These are phyloP conservation scores for Formica selysi DNA, from an alignment of 1,140 invertebrate species.

Conservation along the genomic window DNA sequence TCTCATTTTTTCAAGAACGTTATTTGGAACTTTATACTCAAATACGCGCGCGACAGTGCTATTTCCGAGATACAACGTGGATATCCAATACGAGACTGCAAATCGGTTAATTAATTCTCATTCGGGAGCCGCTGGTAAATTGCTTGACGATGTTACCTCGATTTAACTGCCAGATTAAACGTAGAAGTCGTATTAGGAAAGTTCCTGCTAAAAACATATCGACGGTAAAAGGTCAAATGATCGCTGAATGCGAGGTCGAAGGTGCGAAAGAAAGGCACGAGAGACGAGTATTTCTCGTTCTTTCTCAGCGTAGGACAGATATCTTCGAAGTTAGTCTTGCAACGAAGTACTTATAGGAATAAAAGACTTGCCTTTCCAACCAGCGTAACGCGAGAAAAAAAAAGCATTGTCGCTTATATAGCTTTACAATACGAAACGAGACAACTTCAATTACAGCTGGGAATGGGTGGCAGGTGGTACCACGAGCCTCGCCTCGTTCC, in stretches of 20 bases:
- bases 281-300: neutral
- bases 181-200: conserved; percentile 52
- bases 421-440: conserved; percentile 61
- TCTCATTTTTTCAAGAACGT: neutral
- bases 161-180: conserved; percentile 46
- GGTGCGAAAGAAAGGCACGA: conserved; percentile 10
- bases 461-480: conserved; percentile 64
- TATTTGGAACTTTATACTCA: neutral
- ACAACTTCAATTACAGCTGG: conserved; percentile 64
- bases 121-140: conserved; percentile 38
- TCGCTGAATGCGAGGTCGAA: conserved; percentile 36
- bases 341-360: conserved; percentile 49
- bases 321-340: conserved; percentile 37
- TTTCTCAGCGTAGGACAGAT: conserved; percentile 15
- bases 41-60: neutral
- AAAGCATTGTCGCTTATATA: conserved; percentile 50
- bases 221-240: conserved; percentile 57
- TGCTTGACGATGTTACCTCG: conserved; percentile 39
- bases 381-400: conserved; percentile 14
- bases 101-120: conserved; percentile 48
- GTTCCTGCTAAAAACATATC: conserved; percentile 50
- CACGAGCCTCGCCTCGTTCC: conserved; percentile 59
- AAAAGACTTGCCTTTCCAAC: conserved; percentile 50
- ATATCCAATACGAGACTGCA: conserved; percentile 16
- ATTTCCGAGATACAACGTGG: neutral